These are phyloP conservation scores for Scartelaos histophorus DNA, from an alignment of 2,113 vertebrate species.

Conservation along the genomic window DNA sequence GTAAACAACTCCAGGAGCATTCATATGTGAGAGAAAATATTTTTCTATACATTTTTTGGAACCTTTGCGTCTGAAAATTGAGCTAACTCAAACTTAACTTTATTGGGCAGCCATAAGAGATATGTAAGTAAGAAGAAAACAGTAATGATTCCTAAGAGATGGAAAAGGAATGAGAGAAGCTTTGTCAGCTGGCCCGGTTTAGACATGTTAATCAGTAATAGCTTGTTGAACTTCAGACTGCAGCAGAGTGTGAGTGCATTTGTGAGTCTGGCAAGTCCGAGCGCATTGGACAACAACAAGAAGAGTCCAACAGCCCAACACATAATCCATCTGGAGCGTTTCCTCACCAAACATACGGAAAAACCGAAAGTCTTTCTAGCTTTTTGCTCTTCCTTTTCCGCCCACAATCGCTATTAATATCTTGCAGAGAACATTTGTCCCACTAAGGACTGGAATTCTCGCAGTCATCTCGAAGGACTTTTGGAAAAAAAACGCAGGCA, in stretches of 20 bases:
- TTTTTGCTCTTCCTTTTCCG: slow-evolving; percentile 52
- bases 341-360: slow-evolving; percentile 72
- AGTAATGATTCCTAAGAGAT: slow-evolving; percentile 47
- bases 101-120: neutral
- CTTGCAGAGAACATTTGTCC: slow-evolving; percentile 64
- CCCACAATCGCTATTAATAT: slow-evolving; percentile 75
- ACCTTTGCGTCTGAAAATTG: too few species aligned
- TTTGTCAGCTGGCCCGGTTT: slow-evolving; percentile 60
- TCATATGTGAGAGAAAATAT: too few species aligned
- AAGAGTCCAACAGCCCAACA: slow-evolving; percentile 59
- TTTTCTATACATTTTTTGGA: too few species aligned
- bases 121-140: slow-evolving; percentile 37
- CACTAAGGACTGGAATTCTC: slow-evolving; percentile 72
- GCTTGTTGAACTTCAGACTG: slow-evolving; percentile 68
- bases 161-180: slow-evolving; percentile 53
- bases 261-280: slow-evolving; percentile 26
- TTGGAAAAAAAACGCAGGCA: slow-evolving; percentile 40
- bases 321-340: slow-evolving; percentile 72
- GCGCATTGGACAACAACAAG: slow-evolving; percentile 28
- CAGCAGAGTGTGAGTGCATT: slow-evolving; percentile 41
- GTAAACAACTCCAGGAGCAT: too few species aligned
- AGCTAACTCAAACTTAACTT: neutral
- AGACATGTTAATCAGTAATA: slow-evolving; percentile 74
- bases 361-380: slow-evolving; percentile 53
- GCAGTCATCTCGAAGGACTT: slow-evolving; percentile 55